Evolutionary conservation across 2,888 invertebrate genomes (phyloP), one percentile per base, ranked within the genome.

Genomic region (Agrotis segetum): DNA sequence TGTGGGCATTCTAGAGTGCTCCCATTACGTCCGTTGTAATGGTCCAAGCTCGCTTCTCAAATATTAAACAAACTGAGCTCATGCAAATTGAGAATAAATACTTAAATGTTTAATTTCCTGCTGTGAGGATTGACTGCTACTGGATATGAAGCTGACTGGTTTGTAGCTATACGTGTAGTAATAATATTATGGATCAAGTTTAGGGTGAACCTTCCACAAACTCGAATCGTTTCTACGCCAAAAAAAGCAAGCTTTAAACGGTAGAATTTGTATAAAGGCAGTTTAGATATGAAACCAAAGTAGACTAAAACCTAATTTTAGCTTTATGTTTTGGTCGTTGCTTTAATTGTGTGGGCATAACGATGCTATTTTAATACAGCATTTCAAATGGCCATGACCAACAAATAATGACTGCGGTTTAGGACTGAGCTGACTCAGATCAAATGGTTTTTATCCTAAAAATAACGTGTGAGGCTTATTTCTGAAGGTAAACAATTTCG

Each of bases 31-130:
- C 63, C 60, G 52, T 61, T 63, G 76, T 84, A 83, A 86, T 84
- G 81, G 76, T 79, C 61, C 70, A 59, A 84, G 78, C 69, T 62
- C 60, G 76, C 82, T 85, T 69, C 78, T 90, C 78, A 85, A 90
- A 88, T 90, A 90, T 89, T 89, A 78, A 90, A 81, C 80, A 61
- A 82, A 77, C 72, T 77, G 64, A 83, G 72, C 81, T 84, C 84
- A 74, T 80, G 82, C 82, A 84, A 87, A 88, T 88, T 87, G 83
- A 71, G 60, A 84, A 88, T 85, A 79, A 66, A 77, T 77, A 78
- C 65, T 79, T 79, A 73, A 80, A 75, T 69, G 58, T 70, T 83
- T 78, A 66, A 77, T 82, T 71, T 72, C 59, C 50, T 56, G n/a
- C 56, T 46, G 60, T 14, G 46, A 63, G 34, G 40, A 71, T 47